phyloP scores from a whole-genome alignment of 2,888 invertebrate genomes.

The Aphodius granarius region DNA sequence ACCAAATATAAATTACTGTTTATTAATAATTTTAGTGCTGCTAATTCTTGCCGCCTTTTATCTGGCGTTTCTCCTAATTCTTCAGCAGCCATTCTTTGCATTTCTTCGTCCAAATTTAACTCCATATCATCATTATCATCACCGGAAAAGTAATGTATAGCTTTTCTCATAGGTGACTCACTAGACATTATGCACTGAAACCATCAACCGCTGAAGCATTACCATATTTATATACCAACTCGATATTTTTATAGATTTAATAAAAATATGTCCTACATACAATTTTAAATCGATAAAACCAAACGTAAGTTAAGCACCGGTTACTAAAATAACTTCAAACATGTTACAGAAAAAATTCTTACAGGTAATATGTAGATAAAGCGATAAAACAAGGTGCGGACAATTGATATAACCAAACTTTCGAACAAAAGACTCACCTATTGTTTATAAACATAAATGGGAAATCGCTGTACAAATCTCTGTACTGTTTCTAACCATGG shows the following conservation, averaged over 20 bases:
- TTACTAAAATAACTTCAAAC: not conserved
- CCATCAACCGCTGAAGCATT: not conserved
- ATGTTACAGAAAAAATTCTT: not conserved
- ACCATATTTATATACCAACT: not conserved
- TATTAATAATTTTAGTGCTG: conserved; percentile 43
- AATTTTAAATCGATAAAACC: not conserved
- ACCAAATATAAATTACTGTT: conserved; percentile 37
- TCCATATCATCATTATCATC: conserved; percentile 3
- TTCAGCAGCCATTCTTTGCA: conserved; percentile 47
- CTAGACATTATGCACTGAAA: not conserved
- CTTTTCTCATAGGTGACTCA: not conserved
- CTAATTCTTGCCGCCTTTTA: conserved; percentile 45
- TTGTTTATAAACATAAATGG: not conserved
- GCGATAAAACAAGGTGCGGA: too few relatives aligned
- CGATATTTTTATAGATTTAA: not conserved
- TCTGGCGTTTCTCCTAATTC: conserved; percentile 51
- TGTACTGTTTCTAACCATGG: not conserved
- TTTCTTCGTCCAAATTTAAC: conserved; percentile 38
- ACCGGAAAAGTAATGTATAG: not conserved
- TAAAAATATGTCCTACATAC: not conserved
- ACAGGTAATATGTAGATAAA: not conserved
- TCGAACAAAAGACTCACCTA: not conserved
- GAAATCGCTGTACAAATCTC: not conserved
- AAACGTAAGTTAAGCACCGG: not conserved
- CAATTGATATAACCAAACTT: too few relatives aligned